These are phyloP conservation scores for Nebria ingens DNA, from an alignment of 1,140 invertebrate genomes.

Conservation along the genomic window DNA sequence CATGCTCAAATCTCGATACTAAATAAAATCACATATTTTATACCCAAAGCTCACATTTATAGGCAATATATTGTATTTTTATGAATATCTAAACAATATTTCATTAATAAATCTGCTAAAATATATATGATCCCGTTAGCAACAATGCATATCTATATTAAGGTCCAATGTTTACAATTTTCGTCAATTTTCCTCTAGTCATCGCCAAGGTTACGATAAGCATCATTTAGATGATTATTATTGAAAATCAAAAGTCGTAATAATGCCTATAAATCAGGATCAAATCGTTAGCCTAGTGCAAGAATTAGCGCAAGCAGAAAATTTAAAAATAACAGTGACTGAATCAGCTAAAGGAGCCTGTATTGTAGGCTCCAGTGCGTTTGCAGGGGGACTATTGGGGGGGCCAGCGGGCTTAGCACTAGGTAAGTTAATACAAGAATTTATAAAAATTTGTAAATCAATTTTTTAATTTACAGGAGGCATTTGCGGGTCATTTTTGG, in stretches of 20 bases:
- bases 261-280: slow-evolving; percentile 12
- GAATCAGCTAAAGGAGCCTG: slow-evolving; percentile 23
- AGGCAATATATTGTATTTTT: too few relatives aligned
- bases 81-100: not conserved
- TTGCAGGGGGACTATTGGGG: slow-evolving; percentile 22
- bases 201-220: too few relatives aligned
- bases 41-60: too few relatives aligned
- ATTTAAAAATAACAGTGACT: slow-evolving; percentile 20
- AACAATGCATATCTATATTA: too few relatives aligned
- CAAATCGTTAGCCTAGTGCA: slow-evolving; percentile 2
- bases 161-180: too few relatives aligned
- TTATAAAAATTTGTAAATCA: slow-evolving; percentile 11
- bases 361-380: slow-evolving; percentile 18
- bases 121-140: too few relatives aligned
- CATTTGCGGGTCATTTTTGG: slow-evolving; percentile 17
- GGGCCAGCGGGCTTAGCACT: slow-evolving; percentile 24
- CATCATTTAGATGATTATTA: too few relatives aligned
- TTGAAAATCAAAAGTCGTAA: too few relatives aligned
- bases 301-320: slow-evolving; percentile 20
- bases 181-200: too few relatives aligned
- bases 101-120: not conserved
- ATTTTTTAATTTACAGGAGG: slow-evolving; percentile 20
- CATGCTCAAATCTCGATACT: too few relatives aligned
- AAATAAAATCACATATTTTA: too few relatives aligned
- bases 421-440: slow-evolving; percentile 18